Evolutionary conservation across 2,888 invertebrate genomes (phyloP).

Genomic region (Galerucella pusilla): DNA sequence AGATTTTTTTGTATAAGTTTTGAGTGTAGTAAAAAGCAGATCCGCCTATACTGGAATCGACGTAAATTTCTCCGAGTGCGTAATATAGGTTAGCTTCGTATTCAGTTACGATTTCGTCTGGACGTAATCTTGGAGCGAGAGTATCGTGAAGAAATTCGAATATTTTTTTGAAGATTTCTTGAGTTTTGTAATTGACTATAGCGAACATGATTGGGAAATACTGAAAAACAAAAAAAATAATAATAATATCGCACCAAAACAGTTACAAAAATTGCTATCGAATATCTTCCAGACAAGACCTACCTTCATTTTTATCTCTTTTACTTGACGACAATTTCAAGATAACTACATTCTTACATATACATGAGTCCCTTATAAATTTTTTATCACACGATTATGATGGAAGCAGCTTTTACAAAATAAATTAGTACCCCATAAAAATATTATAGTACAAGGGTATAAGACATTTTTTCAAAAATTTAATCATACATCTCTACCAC

Average conservation of each 20-base stretch:
- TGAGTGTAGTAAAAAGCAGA: slow-evolving; percentile 62
- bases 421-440: no score
- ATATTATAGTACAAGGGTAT: no score
- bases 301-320: no score
- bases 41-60: slow-evolving; percentile 60
- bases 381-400: no score
- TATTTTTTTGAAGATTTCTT: slow-evolving; percentile 58
- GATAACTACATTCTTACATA: no score
- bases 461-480: no score
- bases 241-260: not conserved
- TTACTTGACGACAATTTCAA: no score
- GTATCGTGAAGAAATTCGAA: slow-evolving; percentile 57
- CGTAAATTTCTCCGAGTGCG: slow-evolving; percentile 59
- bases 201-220: slow-evolving; percentile 61
- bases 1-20: slow-evolving; percentile 62
- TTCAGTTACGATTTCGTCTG: slow-evolving; percentile 61
- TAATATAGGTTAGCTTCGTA: slow-evolving; percentile 62
- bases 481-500: no score
- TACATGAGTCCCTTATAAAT: no score
- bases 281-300: no score
- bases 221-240: slow-evolving; percentile 49
- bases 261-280: no score
- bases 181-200: slow-evolving; percentile 57
- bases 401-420: no score
- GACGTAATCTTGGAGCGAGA: slow-evolving; percentile 57